Evolutionary conservation across 2,113 vertebrate genomes (phyloP), one percentile per base, ranked within the genome.

Genomic region (Setophaga petechia): DNA sequence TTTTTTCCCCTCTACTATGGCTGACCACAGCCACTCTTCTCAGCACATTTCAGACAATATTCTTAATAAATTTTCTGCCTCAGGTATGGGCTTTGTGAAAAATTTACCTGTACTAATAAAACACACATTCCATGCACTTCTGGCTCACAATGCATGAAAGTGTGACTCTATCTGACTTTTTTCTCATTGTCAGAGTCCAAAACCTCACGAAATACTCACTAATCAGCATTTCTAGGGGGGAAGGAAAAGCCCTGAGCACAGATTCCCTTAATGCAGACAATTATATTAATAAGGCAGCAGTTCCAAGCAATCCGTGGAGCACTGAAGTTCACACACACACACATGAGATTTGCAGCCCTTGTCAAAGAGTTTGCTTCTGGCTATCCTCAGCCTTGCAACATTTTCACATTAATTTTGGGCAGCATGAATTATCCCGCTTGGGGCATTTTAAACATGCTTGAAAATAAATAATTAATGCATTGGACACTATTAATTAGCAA

Each of bases 401-500:
- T 63, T 80, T 93, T 72, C 90, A 89, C 75, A 86, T 94, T 97
- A 73, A 87, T 96, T 94, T 94, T 81, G 75, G 81, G 91, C 37
- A 87, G 82, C 74, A 71, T 11, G 84, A 96, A 93, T 96, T 90
- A 90, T 95, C 81, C 80, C 14, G 65, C 66, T 92, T 39, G 66
- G 81, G 89, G 87, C 91, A 43, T 88, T 97, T 94, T 85, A 43
- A 94, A 85, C 71, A 69, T 72, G 55, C 77, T 73, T 33, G 84
- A 54, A 93, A 97, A 97, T 94, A 96, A 97, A 96, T 94, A 95
- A 93, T 89, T 65, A 91, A 94, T 87, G 80, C 51, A 63, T 79
- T 67, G 78, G 89, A 84, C 78, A 77, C 75, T 93, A 80, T 79
- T 97, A 96, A 97, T 97, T 97, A 96, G 93, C 78, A 92, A 96